Conservation (phyloP, 2,888 invertebrate species). For the Mythimna vitellina region DNA sequence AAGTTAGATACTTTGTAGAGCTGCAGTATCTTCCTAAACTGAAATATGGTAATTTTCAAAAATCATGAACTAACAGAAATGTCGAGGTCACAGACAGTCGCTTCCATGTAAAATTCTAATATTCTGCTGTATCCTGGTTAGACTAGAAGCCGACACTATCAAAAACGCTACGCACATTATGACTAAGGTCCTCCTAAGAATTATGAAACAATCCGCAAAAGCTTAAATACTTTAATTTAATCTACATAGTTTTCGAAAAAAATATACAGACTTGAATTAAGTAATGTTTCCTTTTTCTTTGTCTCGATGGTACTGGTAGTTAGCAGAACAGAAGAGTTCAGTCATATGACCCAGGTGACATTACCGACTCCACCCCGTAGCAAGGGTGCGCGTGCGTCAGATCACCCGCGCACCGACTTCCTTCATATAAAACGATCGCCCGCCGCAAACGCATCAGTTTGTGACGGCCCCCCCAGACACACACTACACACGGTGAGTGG, state of each 20-base stretch:
- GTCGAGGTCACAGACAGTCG: not conserved
- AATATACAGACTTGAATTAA: not conserved
- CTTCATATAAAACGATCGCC: slow-evolving; percentile 84
- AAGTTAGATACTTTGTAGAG: not conserved
- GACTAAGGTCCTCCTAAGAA: not conserved
- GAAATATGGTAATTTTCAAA: not conserved
- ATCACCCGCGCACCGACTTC: slow-evolving; percentile 71
- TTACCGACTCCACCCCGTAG: slow-evolving; percentile 62
- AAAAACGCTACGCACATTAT: not conserved
- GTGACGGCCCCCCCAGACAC: slow-evolving; percentile 80
- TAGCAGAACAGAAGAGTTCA: slow-evolving; percentile 2
- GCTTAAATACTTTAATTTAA: not conserved
- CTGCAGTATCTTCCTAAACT: not conserved
- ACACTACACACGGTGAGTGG: slow-evolving; percentile 81
- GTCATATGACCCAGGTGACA: slow-evolving; percentile 35
- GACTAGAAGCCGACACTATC: not conserved
- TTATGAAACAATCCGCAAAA: not conserved
- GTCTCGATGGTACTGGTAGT: not conserved
- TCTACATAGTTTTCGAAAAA: not conserved
- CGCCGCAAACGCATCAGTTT: slow-evolving; percentile 83
- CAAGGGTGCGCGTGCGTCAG: slow-evolving; percentile 75
- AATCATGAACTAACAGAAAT: not conserved
- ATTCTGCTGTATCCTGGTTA: not conserved
- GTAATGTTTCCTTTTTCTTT: not conserved
- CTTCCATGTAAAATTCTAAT: not conserved